phyloP scores from a whole-genome alignment of 2,797 vertebrate species.

The Enteromius paludinosus region DNA sequence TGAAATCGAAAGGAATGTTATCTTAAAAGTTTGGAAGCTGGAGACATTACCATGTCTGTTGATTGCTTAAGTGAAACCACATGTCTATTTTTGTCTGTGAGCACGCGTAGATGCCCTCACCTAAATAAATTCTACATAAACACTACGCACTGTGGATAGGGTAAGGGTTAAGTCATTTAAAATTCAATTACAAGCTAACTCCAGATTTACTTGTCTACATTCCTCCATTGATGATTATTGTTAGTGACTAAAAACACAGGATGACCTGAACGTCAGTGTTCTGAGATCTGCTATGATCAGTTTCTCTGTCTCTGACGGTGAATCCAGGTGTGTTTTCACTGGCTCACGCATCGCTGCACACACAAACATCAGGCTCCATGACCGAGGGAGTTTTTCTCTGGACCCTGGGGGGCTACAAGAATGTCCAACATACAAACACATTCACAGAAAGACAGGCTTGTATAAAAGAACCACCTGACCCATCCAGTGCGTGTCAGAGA shows the following conservation, averaged over 20 bases:
- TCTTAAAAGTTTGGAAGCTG: conserved; percentile 35
- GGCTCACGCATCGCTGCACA: conserved; percentile 58
- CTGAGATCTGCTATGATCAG: conserved; percentile 4
- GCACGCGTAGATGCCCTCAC: neutral
- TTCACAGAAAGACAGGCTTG: conserved; percentile 29
- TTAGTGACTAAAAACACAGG: conserved; percentile 21
- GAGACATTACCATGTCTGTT: conserved; percentile 33
- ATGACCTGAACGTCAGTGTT: conserved; percentile 25
- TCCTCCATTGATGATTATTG: conserved; percentile 19
- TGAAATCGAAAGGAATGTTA: conserved; percentile 51
- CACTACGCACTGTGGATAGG: conserved; percentile 8
- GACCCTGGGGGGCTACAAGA: conserved; percentile 55
- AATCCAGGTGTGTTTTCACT: conserved; percentile 65
- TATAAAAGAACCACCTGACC: conserved; percentile 52
- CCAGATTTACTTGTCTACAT: neutral
- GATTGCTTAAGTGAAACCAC: conserved; percentile 60
- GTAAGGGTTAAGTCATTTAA: conserved; percentile 20
- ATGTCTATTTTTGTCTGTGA: conserved; percentile 38
- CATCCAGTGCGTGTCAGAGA: conserved; percentile 45
- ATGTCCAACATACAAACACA: conserved; percentile 50
- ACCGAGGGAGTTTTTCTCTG: conserved; percentile 54
- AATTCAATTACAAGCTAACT: neutral
- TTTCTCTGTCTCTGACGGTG: conserved; percentile 31
- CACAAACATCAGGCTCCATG: conserved; percentile 58
- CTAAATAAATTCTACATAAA: neutral